Base-by-base conservation (phyloP, 1,140 invertebrate species). In the Hycleus cichorii region DNA sequence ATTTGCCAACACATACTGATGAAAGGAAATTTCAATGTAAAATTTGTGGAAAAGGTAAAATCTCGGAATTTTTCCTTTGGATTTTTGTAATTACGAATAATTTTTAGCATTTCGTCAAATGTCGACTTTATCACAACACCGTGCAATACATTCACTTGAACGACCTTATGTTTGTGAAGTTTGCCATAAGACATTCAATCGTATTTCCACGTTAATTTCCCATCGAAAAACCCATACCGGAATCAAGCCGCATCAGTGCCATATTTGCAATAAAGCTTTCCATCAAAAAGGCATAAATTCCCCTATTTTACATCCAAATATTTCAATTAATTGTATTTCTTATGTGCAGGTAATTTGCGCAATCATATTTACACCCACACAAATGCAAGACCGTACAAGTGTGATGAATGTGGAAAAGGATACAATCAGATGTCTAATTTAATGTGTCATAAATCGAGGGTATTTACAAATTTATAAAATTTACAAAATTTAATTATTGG, bases 401-500 rank as follows among this genome's bases (percentile, higher is more conserved):
- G 89, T 72, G 84, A 89, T 60, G 76, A 86, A 10, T 91, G 89
- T 69, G 75, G 81, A 44, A 86, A 86, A 64, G 85, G 87, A 10
- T 91, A 90, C 75, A 91, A 90, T 66, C 89, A 91, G 70, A 89
- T 88, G 78, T 90, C 88, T 47, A 90, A 89, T 75, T 77, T 87
- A 49, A 84, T 87, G 56, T 88, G 86, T 70, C 86, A 89, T 68
- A 86, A 86, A 72, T 78, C 84, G 61, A 87, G 86, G 75, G 82
- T 84, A 38, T 52, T 12, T 40, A 54, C 10, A 18, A n/a, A 47
- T 39, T 38, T 39, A 9, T 38, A 9, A 53, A 25, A 8, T 32
- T 7, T 32, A 32, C 32, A 32, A 47, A 47, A 47, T 26, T 2
- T 39, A 32, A 7, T 47, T 56, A 32, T 42, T 55, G 10, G 10